Evolutionary conservation across 2,113 vertebrate genomes (phyloP), one percentile per base, ranked within the genome.

Genomic region (Picathartes gymnocephalus): DNA sequence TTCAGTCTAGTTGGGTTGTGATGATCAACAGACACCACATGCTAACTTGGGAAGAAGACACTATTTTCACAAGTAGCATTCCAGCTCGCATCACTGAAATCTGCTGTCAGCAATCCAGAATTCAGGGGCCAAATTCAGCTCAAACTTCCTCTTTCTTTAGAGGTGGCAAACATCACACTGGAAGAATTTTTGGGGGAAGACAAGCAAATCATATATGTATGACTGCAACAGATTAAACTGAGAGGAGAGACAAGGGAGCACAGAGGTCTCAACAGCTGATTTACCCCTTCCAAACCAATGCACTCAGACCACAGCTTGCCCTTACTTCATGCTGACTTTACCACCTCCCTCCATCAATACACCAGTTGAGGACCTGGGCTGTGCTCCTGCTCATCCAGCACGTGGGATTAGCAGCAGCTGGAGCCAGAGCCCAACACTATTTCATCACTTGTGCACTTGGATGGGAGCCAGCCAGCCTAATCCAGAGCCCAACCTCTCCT

Each of bases 391-490:
- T 92, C 69, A 35, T 22, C 70, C 71, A 0, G 83, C 86, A 91
- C 1, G 0, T 73, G 74, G 88, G 90, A 96, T 51, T 45, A 90
- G 68, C 65, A 88, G 92, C 95, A 96, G 95, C 95, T 97, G 96
- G 93, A 94, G 58, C 68, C 90, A 69, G 69, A 95, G 81, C 57
- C 84, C 21, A 3, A 60, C 85, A 86, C 65, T 84, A 76, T 88
- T 95, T 97, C 96, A 97, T 95, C 90, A 91, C 84, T 97, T 37
- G 15, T 22, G 1, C 81, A 80, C 72, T 83, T 93, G 96, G 95
- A 74, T 31, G 40, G 48, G 35, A 80, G 79, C 95, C 96, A 97
- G 72, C 33, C 78, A 88, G 62, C 61, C 85, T 81, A 74, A 92
- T 76, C 86, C 90, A 95, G 57, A 79, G 79, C 56, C 60, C 16